Evolutionary conservation across 2,113 vertebrate species (phyloP), one percentile per base, ranked within the genome.

Genomic region (Ceyx cyanopectus): DNA sequence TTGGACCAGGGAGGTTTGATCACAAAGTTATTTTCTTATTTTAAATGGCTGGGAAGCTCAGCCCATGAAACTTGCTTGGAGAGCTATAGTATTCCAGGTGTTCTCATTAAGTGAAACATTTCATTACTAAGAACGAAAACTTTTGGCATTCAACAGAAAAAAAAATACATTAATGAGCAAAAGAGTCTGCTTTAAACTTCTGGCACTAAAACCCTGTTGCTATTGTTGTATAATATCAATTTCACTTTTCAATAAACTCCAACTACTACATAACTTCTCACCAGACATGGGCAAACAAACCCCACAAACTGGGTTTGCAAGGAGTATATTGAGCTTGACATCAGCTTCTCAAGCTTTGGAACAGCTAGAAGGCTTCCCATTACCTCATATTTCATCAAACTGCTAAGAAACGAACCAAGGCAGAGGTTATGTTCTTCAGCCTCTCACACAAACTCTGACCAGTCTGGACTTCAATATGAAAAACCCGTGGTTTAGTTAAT

Each of bases 281-380:
- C 20, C 2, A 4, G 54, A 65, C 32, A 48, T 0, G 7, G 23
- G 61, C 51, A 67, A 74, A 56, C 14, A 43, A 92, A 67, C 5
- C 6, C 16, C 26, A 56, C 24, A 5, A 26, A 34, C 89, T 0
- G 4, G 50, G 30, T 86, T 80, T 1, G 1, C 32, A 79, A 65
- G 50, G n/a, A 85, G 30, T n/a, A 41, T 34, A 15, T 0, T 12
- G 41, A 81, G 27, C 41, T 34, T 0, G 0, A 79, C 7, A 14
- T 75, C 48, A 45, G 7, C 27, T 66, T 79, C 62, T 69, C 46
- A 46, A 81, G 54, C 43, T 51, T 62, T 48, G 30, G 37, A 73
- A 57, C 32, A 50, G 57, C 54, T 18, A 84, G 22, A 50, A 93
- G 32, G 13, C 19, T 86, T 74, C 57, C 45, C 53, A 26, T 40